Evolutionary conservation across 35 echinoderm and acorn worm genomes (phyloP).

Genomic region (Ophiothrix spiculata): DNA sequence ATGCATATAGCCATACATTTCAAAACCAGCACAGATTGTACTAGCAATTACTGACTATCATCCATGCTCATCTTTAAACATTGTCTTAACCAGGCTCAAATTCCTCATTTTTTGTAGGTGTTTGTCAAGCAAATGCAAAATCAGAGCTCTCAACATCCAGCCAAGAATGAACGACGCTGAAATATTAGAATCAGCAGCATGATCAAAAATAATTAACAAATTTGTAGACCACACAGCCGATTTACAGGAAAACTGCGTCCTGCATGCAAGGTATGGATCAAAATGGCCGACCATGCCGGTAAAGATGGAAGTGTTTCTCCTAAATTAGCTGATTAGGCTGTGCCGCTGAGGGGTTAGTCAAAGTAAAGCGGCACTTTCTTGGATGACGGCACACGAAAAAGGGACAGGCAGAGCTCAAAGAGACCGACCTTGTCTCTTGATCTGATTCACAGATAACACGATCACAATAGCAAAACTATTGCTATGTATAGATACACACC

Average conservation of each 20-base stretch:
- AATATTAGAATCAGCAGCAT: neutral
- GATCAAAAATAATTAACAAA: constrained; percentile 12
- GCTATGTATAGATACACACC: too few species aligned
- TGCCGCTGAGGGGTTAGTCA: constrained; percentile 25
- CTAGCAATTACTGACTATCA: too few species aligned
- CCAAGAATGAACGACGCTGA: too few species aligned
- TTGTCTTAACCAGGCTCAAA: too few species aligned
- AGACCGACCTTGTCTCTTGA: constrained; percentile 20
- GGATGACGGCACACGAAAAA: constrained; percentile 41
- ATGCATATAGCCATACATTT: too few species aligned
- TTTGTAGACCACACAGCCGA: constrained; percentile 1
- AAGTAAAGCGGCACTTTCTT: constrained; percentile 32
- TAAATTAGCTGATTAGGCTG: constrained; percentile 33
- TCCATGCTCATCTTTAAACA: too few species aligned
- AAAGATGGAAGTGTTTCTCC: neutral
- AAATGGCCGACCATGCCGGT: constrained; percentile 2
- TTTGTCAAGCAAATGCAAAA: too few species aligned
- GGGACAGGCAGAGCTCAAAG: constrained; percentile 31
- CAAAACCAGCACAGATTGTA: too few species aligned
- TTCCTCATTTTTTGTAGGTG: too few species aligned
- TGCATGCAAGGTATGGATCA: neutral
- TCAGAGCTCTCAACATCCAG: too few species aligned
- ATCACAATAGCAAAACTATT: constrained; percentile 1
- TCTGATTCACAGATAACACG: constrained; percentile 37
- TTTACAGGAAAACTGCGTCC: neutral